Evolutionary conservation across 2,797 vertebrate genomes (phyloP).

Genomic region (Euthynnus affinis): DNA sequence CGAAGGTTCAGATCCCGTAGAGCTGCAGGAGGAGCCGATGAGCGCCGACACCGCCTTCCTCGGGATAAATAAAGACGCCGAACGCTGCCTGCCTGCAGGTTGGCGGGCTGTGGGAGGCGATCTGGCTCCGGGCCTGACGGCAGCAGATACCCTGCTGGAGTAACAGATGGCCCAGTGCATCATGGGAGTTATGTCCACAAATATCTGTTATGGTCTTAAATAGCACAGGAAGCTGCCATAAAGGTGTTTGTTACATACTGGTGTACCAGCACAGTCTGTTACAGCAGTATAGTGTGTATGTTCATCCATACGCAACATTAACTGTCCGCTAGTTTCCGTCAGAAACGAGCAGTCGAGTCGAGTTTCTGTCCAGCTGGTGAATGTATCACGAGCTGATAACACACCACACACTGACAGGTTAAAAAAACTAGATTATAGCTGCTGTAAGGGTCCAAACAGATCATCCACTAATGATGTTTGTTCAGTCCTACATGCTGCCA

Average conservation of each 20-base stretch:
- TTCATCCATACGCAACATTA: too few relatives aligned
- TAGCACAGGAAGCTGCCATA: conserved; percentile 38
- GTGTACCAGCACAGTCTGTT: conserved; percentile 22
- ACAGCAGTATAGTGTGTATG: too few relatives aligned
- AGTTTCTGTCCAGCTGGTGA: too few relatives aligned
- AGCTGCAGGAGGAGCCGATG: neutral
- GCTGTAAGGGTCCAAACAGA: too few relatives aligned
- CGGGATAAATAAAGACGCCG: conserved; percentile 11
- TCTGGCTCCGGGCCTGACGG: conserved; percentile 48
- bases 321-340: too few relatives aligned
- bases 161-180: conserved; percentile 74
- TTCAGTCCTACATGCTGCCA: too few relatives aligned
- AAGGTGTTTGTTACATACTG: conserved; percentile 22
- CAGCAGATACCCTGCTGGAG: conserved; percentile 61
- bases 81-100: conserved; percentile 6
- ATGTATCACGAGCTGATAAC: too few relatives aligned
- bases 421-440: too few relatives aligned
- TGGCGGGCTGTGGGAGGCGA: conserved; percentile 38
- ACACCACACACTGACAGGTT: too few relatives aligned
- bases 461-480: too few relatives aligned
- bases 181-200: conserved; percentile 63
- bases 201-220: conserved; percentile 58
- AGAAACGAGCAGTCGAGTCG: too few relatives aligned
- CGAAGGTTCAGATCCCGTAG: neutral
- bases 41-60: neutral